Percentiles rank a stretch among this genome's conserved stretches.
phyloP scores from a whole-genome alignment of 2,888 invertebrate genomes.

The Cantharis nigra region DNA sequence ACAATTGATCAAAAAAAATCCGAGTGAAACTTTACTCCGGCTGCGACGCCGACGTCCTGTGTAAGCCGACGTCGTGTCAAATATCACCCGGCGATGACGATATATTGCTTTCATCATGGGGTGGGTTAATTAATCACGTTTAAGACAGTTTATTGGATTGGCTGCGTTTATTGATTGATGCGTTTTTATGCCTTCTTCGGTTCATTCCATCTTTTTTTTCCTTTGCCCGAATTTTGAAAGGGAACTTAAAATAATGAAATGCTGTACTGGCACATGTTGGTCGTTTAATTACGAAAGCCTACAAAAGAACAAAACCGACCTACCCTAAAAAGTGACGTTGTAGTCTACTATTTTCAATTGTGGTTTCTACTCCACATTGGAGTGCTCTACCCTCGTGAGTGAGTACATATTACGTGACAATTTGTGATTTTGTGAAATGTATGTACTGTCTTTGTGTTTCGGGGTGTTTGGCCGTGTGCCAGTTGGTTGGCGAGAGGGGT shows the following conservation, averaged over 20 bases:
- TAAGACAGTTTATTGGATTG: not conserved
- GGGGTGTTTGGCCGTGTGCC: constrained; percentile 35
- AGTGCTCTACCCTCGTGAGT: constrained; percentile 10
- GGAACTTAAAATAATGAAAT: not conserved
- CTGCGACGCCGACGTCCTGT: not conserved
- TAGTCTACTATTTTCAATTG: not conserved
- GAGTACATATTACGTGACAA: constrained; percentile 24
- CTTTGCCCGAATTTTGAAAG: not conserved
- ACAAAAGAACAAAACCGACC: not conserved
- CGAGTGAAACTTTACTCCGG: not conserved
- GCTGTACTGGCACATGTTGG: not conserved
- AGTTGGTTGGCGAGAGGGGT: constrained; percentile 27
- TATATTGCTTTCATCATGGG: not conserved
- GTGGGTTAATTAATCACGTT: not conserved
- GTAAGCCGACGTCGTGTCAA: not conserved
- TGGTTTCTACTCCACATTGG: not conserved
- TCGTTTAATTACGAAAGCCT: not conserved
- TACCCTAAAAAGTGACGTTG: not conserved
- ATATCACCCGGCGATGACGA: not conserved
- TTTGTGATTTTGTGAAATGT: constrained; percentile 25
- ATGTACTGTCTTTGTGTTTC: constrained; percentile 22
- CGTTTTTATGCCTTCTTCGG: not conserved
- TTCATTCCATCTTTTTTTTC: no score
- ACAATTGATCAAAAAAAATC: not conserved
- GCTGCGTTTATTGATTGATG: not conserved